Evolutionary conservation across 2,888 invertebrate species (phyloP), one percentile per base, ranked within the genome.

Genomic region (Globia sparganii): DNA sequence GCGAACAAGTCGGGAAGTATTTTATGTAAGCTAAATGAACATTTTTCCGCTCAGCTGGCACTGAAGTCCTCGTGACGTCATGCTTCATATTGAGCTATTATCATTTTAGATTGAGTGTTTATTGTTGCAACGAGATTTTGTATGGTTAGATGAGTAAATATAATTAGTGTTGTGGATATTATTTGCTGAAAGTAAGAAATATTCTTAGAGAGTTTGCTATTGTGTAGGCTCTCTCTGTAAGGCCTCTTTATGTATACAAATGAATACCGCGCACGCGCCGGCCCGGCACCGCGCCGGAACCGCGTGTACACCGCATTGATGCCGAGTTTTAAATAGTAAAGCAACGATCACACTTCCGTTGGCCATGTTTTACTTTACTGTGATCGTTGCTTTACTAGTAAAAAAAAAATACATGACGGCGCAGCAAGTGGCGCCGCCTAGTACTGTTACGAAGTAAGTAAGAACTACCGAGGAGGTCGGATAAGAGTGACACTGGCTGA

Each of bases 11-110:
- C 80, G 81, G 86, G 86, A 89, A 91, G 91, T 89, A 91, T 89
- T 92, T 91, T 90, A 89, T 91, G 91, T 93, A 93, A 93, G 93
- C 92, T 87, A 93, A 93, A 94, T 93, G 91, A 94, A 87, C 90
- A 90, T 92, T 93, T 92, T 92, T 92, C 92, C 92, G 91, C 90
- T 87, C 83, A 87, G 88, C 84, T 90, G 89, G 79, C 82, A 84
- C 75, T 80, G 85, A 88, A 87, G 83, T 86, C 84, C 84, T 89
- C 84, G 83, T 86, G 86, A 81, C 71, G 68, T 72, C 70, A 59
- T 73, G 62, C 75, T 75, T 64, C 65, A 59, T 78, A 75, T 85
- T 85, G 65, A 83, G 81, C 82, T 84, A 75, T 84, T 87, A 87
- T 85, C 76, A 67, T 86, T 78, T 77, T 73, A 78, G 80, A 82